These are phyloP conservation scores for Channa argus DNA, from an alignment of 2,113 vertebrate species.

Conservation along the genomic window DNA sequence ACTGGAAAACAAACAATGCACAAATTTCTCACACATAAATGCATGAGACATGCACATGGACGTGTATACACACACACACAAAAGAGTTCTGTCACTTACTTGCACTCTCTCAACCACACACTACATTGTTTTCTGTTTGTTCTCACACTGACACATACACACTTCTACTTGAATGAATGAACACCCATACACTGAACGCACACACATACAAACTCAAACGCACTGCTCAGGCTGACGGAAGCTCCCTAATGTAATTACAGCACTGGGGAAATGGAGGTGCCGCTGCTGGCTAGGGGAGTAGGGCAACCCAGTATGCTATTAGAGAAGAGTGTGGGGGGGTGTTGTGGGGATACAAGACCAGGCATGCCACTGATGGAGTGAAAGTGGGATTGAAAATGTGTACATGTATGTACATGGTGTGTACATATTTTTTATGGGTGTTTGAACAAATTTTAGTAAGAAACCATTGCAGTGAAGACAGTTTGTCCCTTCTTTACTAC, in stretches of 20 bases:
- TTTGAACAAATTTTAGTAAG: background rate
- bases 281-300: slow-evolving; percentile 67
- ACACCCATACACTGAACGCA: slow-evolving; percentile 10
- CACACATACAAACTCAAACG: background rate
- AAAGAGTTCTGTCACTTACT: slow-evolving; percentile 11
- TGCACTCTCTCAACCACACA: slow-evolving; percentile 15
- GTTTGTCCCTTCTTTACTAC: too few species aligned
- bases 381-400: slow-evolving; percentile 51
- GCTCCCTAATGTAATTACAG: slow-evolving; percentile 85
- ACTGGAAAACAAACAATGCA: slow-evolving; percentile 77
- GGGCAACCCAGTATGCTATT: slow-evolving; percentile 85
- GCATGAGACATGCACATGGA: background rate
- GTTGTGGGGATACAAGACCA: slow-evolving; percentile 62
- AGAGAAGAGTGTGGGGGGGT: slow-evolving; percentile 48
- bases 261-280: slow-evolving; percentile 77
- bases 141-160: slow-evolving; percentile 37
- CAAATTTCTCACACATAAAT: slow-evolving; percentile 39
- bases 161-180: background rate
- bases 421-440: background rate
- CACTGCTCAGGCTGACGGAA: slow-evolving; percentile 56
- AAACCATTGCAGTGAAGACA: too few species aligned
- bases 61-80: background rate
- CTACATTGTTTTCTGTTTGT: slow-evolving; percentile 26
- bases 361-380: slow-evolving; percentile 68
- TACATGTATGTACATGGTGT: background rate